A percentile compares a stretch with the other conserved stretches of the same genome.
phyloP scores from a whole-genome alignment of 2,797 vertebrate genomes.

The Arctocebus calabarensis region DNA sequence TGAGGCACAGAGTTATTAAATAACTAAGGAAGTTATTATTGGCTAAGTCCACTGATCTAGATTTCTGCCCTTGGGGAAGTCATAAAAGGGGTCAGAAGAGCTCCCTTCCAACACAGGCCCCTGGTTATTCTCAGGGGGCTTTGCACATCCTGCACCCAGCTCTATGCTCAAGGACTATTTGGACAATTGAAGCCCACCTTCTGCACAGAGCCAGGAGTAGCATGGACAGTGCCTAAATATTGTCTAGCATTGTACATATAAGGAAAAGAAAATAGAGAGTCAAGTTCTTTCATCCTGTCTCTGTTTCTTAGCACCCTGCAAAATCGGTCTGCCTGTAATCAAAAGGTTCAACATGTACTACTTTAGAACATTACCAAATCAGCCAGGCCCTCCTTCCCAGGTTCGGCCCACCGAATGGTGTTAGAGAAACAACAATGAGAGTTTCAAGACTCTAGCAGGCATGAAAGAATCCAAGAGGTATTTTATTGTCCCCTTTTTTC shows the following conservation, averaged over 20 bases:
- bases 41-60: neutral
- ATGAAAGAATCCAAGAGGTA: slow-evolving; percentile 19
- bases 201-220: neutral
- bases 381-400: neutral
- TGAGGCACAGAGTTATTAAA: neutral
- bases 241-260: neutral
- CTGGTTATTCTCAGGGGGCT: neutral
- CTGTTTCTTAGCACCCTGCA: neutral
- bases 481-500: neutral
- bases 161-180: neutral
- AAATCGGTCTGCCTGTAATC: neutral
- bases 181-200: neutral
- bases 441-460: neutral
- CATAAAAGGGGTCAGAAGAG: neutral
- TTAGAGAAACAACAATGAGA: neutral
- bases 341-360: neutral
- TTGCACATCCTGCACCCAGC: neutral
- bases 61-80: neutral
- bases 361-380: neutral
- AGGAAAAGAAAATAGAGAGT: neutral
- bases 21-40: neutral
- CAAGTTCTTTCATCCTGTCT: neutral
- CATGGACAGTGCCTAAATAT: neutral
- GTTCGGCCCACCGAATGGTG: neutral
- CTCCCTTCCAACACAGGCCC: rapidly evolving